Evolutionary conservation across 2,113 vertebrate species (phyloP).

Genomic region (Beaufortia kweichowensis): DNA sequence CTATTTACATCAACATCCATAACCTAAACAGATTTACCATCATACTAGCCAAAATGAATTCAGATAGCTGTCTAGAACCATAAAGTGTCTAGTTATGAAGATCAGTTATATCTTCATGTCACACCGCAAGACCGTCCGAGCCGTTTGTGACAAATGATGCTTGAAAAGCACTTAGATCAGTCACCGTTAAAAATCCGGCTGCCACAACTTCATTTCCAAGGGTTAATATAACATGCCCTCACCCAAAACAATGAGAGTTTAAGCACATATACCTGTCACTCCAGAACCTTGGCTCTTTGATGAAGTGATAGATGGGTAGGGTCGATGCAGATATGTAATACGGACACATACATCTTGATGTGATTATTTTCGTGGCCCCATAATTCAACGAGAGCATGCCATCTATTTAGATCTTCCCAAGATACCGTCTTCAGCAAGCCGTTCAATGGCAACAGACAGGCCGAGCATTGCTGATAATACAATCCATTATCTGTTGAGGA

Average conservation of each 20-base stretch:
- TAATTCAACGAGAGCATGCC: slow-evolving; percentile 41
- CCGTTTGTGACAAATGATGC: slow-evolving; percentile 72
- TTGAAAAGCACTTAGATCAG: slow-evolving; percentile 70
- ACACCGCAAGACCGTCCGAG: slow-evolving; percentile 43
- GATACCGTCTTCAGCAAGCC: slow-evolving; percentile 1
- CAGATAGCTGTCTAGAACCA: slow-evolving; percentile 25
- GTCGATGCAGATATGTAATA: slow-evolving; percentile 60
- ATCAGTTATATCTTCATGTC: slow-evolving; percentile 46
- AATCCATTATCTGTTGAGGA: slow-evolving; percentile 16
- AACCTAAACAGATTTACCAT: neutral
- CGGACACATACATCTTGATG: slow-evolving; percentile 57
- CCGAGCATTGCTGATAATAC: neutral
- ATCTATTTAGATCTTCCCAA: slow-evolving; percentile 31
- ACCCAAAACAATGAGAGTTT: slow-evolving; percentile 61
- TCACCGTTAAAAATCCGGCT: slow-evolving; percentile 72
- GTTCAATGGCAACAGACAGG: slow-evolving; percentile 20
- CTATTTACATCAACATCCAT: neutral
- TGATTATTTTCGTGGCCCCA: slow-evolving; percentile 47
- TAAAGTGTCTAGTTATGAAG: slow-evolving; percentile 45
- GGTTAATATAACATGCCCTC: slow-evolving; percentile 72
- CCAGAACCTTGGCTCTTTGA: slow-evolving; percentile 54
- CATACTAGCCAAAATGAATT: slow-evolving; percentile 4
- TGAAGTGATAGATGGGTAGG: slow-evolving; percentile 55
- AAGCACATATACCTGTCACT: slow-evolving; percentile 69
- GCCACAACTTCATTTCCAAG: slow-evolving; percentile 63